These are phyloP conservation scores for Sander vitreus DNA, from an alignment of 2,113 vertebrate genomes.

Conservation along the genomic window DNA sequence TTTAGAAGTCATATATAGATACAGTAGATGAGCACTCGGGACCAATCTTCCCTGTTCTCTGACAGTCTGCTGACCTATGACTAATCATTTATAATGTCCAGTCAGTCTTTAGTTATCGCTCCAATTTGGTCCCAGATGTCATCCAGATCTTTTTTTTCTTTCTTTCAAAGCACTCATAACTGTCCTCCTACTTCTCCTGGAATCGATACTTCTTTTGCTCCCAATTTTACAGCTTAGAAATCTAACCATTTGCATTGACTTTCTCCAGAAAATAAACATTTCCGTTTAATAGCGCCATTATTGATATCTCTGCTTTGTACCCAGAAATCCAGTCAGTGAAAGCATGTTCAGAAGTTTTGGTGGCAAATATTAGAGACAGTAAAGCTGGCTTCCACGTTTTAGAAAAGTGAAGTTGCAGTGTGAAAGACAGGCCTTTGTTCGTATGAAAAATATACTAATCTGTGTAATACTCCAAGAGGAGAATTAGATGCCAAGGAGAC, in stretches of 20 bases:
- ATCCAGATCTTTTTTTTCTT: neutral
- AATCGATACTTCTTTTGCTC: neutral
- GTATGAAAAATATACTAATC: slow-evolving; percentile 56
- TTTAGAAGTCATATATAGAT: neutral
- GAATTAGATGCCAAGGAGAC: slow-evolving; percentile 61
- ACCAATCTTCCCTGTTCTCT: neutral
- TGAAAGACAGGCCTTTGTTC: slow-evolving; percentile 35
- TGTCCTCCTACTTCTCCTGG: neutral
- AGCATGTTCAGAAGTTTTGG: slow-evolving; percentile 8
- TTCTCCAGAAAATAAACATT: neutral
- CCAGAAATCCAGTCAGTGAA: slow-evolving; percentile 6
- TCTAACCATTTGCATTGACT: neutral
- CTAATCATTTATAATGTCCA: neutral
- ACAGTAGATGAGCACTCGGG: neutral
- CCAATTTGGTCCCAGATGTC: neutral
- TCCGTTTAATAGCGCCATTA: slow-evolving; percentile 20
- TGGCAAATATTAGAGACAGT: neutral
- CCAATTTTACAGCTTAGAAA: neutral
- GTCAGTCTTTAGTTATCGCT: neutral
- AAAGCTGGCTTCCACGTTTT: slow-evolving; percentile 3
- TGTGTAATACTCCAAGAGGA: slow-evolving; percentile 48
- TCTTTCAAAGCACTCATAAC: neutral
- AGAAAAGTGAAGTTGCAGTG: slow-evolving; percentile 10
- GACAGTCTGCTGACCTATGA: slow-evolving; percentile 5
- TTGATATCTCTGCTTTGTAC: slow-evolving; percentile 18